Base-by-base conservation (phyloP, 2,888 invertebrate genomes). In the Cryptocephalus moraei region DNA sequence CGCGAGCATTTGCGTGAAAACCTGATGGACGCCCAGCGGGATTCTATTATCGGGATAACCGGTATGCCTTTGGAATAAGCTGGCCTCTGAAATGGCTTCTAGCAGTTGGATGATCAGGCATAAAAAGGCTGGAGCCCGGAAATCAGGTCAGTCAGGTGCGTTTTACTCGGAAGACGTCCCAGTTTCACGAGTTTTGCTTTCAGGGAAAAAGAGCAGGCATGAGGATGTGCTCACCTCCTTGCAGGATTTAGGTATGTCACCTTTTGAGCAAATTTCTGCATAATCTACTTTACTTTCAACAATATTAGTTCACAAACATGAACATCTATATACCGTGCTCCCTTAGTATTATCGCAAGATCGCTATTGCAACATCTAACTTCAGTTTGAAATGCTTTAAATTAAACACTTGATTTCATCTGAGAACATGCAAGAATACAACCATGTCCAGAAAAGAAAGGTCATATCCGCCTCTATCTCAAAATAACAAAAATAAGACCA, bases 81-180 rank as follows among this genome's bases (percentile, higher is more conserved):
- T 22, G 22, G 22, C 22, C 22, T n/a, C n/a, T 36, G 36, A 36
- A 48, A 74, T 74, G 75, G 75, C 76, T 62, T 73, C 75, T 62
- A 72, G 76, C 54, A 74, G 73, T 66, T 77, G 75, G 74, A 74
- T 74, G 71, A 63, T 75, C 57, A 71, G 76, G 61, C 73, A 70
- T 55, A 64, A 64, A 54, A 66, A 62, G 58, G 56, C 70, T 52
- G 71, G 75, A 67, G 73, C 63, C 60, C 72, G 61, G 67, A 71
- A 65, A 68, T 74, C 45, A 40, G 49, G 65, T 65, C 72, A 72
- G 65, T 58, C 72, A 64, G 60, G 64, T 66, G 64, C 57, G 61
- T 57, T 52, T 32, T 41, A 41, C 45, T 46, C 51, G 22, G 44
- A 49, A 39, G 9, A 32, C 39, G 41, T 47, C 32, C 10, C 12